Percentiles rank a stretch among this genome's conserved stretches.
Evolutionary conservation across 2,797 vertebrate genomes (phyloP).

Genomic region (Poeciliopsis paucimaculata): DNA sequence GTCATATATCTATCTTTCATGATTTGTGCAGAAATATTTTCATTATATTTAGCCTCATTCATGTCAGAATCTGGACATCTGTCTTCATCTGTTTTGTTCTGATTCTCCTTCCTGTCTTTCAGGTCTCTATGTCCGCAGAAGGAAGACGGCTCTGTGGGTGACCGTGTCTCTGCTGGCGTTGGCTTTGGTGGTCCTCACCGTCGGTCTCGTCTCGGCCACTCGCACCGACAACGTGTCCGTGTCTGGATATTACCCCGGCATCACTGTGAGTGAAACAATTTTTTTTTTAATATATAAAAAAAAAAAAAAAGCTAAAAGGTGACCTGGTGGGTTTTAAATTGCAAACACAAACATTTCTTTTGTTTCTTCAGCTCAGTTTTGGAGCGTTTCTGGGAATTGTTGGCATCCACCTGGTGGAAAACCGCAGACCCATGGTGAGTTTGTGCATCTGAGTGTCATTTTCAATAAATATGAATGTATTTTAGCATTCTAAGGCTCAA

Average conservation of each 20-base stretch:
- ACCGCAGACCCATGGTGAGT: constrained; percentile 95
- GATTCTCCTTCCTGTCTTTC: neutral
- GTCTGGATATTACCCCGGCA: constrained; percentile 92
- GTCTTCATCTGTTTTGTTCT: neutral
- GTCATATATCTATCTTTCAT: neutral
- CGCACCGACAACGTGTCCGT: constrained; percentile 91
- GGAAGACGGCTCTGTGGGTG: constrained; percentile 86
- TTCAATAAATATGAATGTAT: neutral
- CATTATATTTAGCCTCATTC: neutral
- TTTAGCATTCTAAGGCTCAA: neutral
- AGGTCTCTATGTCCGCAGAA: constrained; percentile 86
- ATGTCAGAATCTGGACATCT: neutral
- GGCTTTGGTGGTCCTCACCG: constrained; percentile 85
- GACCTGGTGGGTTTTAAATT: neutral
- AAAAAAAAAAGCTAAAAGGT: neutral
- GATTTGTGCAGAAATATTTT: neutral
- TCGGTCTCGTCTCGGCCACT: constrained; percentile 90
- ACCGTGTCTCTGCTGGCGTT: constrained; percentile 84
- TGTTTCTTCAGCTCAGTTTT: constrained; percentile 87
- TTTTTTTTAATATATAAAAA: neutral
- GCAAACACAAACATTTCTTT: constrained; percentile 9
- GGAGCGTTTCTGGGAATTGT: constrained; percentile 93
- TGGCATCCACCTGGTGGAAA: constrained; percentile 92
- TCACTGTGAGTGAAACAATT: constrained; percentile 86
- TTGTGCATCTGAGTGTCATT: neutral